Evolutionary conservation across 2,113 vertebrate genomes (phyloP).

Genomic region (Strix aluco): DNA sequence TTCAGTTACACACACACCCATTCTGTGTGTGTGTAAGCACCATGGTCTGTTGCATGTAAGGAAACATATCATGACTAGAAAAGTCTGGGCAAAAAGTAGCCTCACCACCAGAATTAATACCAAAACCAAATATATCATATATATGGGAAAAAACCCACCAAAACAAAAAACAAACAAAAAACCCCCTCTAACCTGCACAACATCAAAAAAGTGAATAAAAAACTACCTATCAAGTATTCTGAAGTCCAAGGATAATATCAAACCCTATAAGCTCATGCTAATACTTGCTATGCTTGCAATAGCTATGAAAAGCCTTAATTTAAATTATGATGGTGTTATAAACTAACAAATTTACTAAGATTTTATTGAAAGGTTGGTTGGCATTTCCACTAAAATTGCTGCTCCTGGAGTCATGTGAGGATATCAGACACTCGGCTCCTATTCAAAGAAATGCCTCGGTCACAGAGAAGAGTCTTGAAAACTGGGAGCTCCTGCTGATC

Average conservation of each 20-base stretch:
- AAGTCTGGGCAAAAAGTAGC: background rate
- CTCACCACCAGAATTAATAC: background rate
- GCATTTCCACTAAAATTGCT: background rate
- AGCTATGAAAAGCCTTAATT: background rate
- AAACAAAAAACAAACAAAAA: background rate
- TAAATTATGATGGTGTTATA: background rate
- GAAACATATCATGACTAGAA: background rate
- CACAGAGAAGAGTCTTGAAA: background rate
- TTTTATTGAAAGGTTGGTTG: background rate
- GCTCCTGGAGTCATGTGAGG: background rate
- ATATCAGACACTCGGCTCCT: background rate
- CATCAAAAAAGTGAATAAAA: background rate
- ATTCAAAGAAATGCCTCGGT: background rate
- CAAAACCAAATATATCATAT: background rate
- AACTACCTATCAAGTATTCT: background rate
- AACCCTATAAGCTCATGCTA: background rate
- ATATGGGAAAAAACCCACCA: background rate
- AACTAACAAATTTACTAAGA: background rate
- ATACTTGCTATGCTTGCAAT: background rate
- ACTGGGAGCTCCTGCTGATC: background rate
- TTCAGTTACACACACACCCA: background rate
- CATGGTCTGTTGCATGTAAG: background rate
- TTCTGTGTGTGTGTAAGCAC: background rate
- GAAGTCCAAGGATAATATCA: background rate
- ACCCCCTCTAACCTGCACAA: background rate